Evolutionary conservation across 2,888 invertebrate species (phyloP).

Genomic region (Cheilosia soror): DNA sequence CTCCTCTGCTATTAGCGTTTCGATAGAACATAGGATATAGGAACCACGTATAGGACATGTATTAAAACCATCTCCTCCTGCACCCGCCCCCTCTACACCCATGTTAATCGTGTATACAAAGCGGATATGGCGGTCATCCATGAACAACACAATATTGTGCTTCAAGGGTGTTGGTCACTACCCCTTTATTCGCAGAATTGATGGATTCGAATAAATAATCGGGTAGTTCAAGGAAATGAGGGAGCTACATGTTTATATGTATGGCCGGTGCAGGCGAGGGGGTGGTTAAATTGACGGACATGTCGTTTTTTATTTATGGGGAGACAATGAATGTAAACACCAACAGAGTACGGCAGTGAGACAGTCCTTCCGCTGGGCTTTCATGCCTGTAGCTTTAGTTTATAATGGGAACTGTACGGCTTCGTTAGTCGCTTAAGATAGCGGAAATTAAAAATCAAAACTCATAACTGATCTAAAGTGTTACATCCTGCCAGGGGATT

Average conservation of each 20-base stretch:
- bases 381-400: constrained; percentile 52
- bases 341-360: background rate
- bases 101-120: constrained; percentile 30
- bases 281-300: constrained; percentile 60
- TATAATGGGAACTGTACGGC: constrained; percentile 30
- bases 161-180: constrained; percentile 45
- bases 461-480: constrained; percentile 51
- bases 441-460: constrained; percentile 75
- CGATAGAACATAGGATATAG: constrained; percentile 37
- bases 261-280: constrained; percentile 24
- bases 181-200: constrained; percentile 56
- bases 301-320: constrained; percentile 60
- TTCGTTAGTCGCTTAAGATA: constrained; percentile 48
- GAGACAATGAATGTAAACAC: constrained; percentile 19
- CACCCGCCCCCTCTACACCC: background rate
- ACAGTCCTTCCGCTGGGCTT: constrained; percentile 40
- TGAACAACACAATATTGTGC: constrained; percentile 42
- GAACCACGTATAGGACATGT: constrained; percentile 36
- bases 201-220: constrained; percentile 65
- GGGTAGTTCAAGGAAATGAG: constrained; percentile 33
- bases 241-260: background rate
- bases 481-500: constrained; percentile 37
- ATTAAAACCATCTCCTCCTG: constrained; percentile 23
- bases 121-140: constrained; percentile 48
- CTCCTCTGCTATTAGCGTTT: constrained; percentile 53